A percentile compares a stretch with the other conserved stretches of the same genome.
Evolutionary conservation across 1,140 invertebrate species (phyloP).

Genomic region (Panulirus ornatus): DNA sequence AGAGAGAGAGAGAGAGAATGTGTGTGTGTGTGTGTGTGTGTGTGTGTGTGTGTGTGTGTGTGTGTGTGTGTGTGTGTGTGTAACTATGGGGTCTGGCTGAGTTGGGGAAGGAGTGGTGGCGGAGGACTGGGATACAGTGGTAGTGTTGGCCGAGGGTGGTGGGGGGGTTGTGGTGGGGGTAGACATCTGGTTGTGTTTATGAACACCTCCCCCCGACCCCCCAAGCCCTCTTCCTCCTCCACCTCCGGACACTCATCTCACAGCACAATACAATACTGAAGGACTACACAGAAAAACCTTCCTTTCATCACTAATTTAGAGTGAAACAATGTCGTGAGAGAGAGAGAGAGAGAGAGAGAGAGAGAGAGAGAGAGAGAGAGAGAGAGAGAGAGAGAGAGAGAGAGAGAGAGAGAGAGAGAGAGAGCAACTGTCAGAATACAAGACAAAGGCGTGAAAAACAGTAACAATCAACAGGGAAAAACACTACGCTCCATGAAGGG

Average conservation of each 20-base stretch:
- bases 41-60: constrained; percentile 29
- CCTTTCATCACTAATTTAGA: background rate
- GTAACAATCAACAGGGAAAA: too few relatives aligned
- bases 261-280: background rate
- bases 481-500: too few relatives aligned
- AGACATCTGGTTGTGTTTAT: background rate
- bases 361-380: background rate
- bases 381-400: background rate
- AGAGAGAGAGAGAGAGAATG: constrained; percentile 4
- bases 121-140: background rate
- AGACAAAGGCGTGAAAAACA: too few relatives aligned
- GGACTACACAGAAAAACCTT: background rate
- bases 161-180: background rate
- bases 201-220: background rate
- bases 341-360: background rate
- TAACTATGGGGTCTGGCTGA: background rate
- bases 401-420: constrained; percentile 1
- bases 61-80: constrained; percentile 29
- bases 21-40: constrained; percentile 25
- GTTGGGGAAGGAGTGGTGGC: background rate
- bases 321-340: background rate
- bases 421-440: too few relatives aligned
- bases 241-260: background rate
- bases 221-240: background rate
- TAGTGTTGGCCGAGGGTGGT: background rate